Percentiles rank a stretch among this genome's conserved stretches.
Evolutionary conservation across 1,140 invertebrate species (phyloP).

Genomic region (Drosophila mauritiana): DNA sequence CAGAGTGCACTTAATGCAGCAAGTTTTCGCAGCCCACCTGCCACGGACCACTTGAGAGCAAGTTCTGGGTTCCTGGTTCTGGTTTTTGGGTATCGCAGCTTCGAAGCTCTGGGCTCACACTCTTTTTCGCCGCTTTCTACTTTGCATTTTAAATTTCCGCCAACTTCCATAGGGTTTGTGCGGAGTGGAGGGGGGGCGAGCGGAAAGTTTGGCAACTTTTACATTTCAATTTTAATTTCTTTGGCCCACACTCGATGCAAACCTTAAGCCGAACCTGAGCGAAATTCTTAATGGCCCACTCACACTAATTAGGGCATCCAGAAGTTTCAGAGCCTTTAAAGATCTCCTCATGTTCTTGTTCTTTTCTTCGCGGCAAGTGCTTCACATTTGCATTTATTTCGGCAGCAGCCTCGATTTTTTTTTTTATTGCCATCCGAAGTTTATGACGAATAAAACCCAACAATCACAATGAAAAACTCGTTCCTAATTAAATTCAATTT

Average conservation of each 20-base stretch:
- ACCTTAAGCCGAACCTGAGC: conserved; percentile 68
- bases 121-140: conserved; percentile 22
- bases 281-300: conserved; percentile 73
- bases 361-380: not conserved
- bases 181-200: conserved; percentile 1
- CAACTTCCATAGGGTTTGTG: conserved; percentile 8
- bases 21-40: conserved; percentile 75
- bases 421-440: conserved; percentile 61
- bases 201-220: conserved; percentile 74
- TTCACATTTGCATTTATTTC: conserved; percentile 50
- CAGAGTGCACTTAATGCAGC: conserved; percentile 76
- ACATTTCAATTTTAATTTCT: conserved; percentile 82
- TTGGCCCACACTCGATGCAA: conserved; percentile 58
- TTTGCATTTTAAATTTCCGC: conserved; percentile 78
- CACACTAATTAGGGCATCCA: conserved; percentile 64
- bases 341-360: not conserved
- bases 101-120: not conserved
- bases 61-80: conserved; percentile 35
- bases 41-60: conserved; percentile 65
- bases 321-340: conserved; percentile 58
- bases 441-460: conserved; percentile 74
- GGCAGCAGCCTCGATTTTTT: conserved; percentile 40
- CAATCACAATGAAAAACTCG: conserved; percentile 74
- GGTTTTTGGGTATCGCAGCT: not conserved
- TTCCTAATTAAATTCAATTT: conserved; percentile 79